phyloP scores from a whole-genome alignment of 2,888 invertebrate genomes.

The Spisula subtruncata region DNA sequence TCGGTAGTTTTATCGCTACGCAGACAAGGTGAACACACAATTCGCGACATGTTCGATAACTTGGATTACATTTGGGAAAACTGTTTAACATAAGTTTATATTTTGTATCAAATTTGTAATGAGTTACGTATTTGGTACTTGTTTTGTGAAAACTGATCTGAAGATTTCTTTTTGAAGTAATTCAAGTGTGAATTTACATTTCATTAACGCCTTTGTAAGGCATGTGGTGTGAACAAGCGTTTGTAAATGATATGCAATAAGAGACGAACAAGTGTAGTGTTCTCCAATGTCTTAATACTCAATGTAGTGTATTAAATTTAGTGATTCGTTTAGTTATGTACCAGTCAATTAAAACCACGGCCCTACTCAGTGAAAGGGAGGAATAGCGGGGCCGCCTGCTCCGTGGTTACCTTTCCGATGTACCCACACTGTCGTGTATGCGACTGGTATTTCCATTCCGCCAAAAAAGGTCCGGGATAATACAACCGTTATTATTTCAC shows the following conservation, averaged over 20 bases:
- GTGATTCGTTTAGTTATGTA: no score
- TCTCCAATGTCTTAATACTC: no score
- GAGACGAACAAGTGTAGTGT: no score
- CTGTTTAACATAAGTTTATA: neutral
- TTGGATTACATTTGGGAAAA: neutral
- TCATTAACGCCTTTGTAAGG: neutral
- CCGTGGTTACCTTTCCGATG: no score
- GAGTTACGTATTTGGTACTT: neutral
- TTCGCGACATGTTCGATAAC: neutral
- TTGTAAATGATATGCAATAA: neutral
- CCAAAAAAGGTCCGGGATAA: no score
- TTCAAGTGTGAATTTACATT: neutral
- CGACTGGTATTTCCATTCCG: no score
- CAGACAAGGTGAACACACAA: slow-evolving; percentile 55
- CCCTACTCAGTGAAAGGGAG: no score
- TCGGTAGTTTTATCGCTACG: slow-evolving; percentile 33
- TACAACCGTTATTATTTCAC: no score
- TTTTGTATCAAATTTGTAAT: neutral
- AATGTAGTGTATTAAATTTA: no score
- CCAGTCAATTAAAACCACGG: no score
- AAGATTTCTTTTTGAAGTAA: neutral
- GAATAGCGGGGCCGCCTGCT: no score
- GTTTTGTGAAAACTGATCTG: neutral
- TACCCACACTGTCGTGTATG: no score
- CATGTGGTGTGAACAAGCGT: neutral